These are phyloP conservation scores for Acanthopagrus latus DNA, from an alignment of 2,797 vertebrate genomes.

Conservation along the genomic window DNA sequence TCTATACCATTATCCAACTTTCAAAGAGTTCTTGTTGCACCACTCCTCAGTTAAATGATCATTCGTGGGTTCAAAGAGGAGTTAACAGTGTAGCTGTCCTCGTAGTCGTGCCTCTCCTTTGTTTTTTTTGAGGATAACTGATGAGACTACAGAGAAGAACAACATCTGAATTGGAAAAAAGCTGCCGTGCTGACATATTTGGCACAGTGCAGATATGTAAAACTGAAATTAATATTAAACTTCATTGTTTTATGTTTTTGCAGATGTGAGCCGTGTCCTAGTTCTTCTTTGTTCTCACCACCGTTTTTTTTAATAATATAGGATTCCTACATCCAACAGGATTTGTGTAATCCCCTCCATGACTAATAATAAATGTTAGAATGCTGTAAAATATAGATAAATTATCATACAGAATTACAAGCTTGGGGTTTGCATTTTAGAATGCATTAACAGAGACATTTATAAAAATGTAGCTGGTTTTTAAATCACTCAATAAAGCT, in stretches of 20 bases:
- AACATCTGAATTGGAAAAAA: not conserved
- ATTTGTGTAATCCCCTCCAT: not conserved
- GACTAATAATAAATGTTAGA: constrained; percentile 1
- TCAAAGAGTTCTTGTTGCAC: not conserved
- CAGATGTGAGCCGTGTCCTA: not conserved
- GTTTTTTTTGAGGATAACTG: not conserved
- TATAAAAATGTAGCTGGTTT: not conserved
- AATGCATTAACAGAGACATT: not conserved
- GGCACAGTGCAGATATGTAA: not conserved
- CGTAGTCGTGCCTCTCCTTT: too few species aligned
- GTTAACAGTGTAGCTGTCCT: not conserved
- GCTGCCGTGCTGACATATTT: not conserved
- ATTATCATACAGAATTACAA: not conserved
- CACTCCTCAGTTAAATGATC: not conserved
- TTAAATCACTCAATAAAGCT: not conserved
- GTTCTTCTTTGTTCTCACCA: not conserved
- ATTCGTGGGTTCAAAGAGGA: constrained; percentile 6
- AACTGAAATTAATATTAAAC: not conserved
- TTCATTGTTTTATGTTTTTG: constrained; percentile 3
- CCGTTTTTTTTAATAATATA: constrained; percentile 3
- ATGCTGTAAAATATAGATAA: not conserved
- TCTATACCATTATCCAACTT: not conserved
- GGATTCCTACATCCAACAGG: not conserved
- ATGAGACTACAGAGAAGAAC: not conserved
- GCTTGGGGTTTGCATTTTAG: not conserved